Evolutionary conservation across 2,888 invertebrate species (phyloP).

Genomic region (Conistra vaccinii): DNA sequence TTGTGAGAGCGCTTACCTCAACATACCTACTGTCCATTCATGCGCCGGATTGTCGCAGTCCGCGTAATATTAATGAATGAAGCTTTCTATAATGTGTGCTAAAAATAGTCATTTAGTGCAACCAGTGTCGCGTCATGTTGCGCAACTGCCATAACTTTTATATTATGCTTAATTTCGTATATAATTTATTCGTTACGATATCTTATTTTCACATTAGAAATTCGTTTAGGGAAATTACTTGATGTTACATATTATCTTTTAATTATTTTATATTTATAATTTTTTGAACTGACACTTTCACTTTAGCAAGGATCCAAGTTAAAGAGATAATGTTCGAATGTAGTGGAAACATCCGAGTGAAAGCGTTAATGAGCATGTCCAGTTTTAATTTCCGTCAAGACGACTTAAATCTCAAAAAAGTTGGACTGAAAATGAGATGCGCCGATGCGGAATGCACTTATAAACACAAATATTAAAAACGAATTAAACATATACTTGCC

Average conservation of each 20-base stretch:
- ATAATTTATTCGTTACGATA: constrained; percentile 58
- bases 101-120: constrained; percentile 41
- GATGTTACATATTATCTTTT: constrained; percentile 49
- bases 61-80: constrained; percentile 34
- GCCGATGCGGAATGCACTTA: constrained; percentile 32
- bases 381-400: constrained; percentile 85
- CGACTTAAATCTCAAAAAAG: constrained; percentile 70
- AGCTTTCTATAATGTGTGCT: constrained; percentile 55
- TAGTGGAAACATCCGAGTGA: constrained; percentile 85
- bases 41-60: constrained; percentile 34
- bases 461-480: constrained; percentile 29
- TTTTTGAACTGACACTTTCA: constrained; percentile 77
- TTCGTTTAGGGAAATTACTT: constrained; percentile 43
- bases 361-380: constrained; percentile 85
- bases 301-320: constrained; percentile 80
- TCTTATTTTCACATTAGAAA: constrained; percentile 62
- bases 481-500: constrained; percentile 11
- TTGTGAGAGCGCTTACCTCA: constrained; percentile 21
- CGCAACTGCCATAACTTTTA: constrained; percentile 59
- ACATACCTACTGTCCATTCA: constrained; percentile 30
- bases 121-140: constrained; percentile 43
- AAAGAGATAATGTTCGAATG: constrained; percentile 80
- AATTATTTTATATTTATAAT: constrained; percentile 60
- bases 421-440: constrained; percentile 53
- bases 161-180: constrained; percentile 36